Base-by-base conservation (phyloP, 1,140 invertebrate genomes). In the Nebria ingens region DNA sequence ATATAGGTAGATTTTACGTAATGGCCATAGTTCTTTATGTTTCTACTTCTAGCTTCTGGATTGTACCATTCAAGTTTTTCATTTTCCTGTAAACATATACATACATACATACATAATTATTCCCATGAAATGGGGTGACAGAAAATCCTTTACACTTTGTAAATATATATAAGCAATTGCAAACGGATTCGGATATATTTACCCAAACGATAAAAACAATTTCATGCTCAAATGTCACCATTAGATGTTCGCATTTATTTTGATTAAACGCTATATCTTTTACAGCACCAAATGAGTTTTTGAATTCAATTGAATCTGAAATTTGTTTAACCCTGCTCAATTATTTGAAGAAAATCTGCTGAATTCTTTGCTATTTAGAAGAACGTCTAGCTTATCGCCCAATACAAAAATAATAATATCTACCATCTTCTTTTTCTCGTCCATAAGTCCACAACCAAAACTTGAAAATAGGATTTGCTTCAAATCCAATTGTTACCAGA, bases 361-460 rank as follows among this genome's bases (percentile, higher is more conserved):
- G 25, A n/a, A 34, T 9, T 34, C 25, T 9, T 34, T 34, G n/a
- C 6, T 34, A n/a, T n/a, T 9, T 34, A 34, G 6, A 34, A n/a
- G n/a, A n/a, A n/a, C n/a, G 52, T 38, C 17, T 19, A 22, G 21
- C 49, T 38, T 21, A 19, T 19, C 49, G 22, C 2, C 12, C 12
- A 55, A 1, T 21, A n/a, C n/a, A n/a, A n/a, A 50, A 51, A 12
- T 9, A 9, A 22, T 6, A 50, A 58, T 22, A 56, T n/a, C n/a
- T 67, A 79, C 79, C 78, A 63, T 79, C 68, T 2, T 78, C 72
- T 54, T 66, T 56, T 22, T 78, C 67, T 21, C 59, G 61, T 15
- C 75, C 76, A 17, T 63, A 68, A 2, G 75, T 76, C 79, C 79
- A 81, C 11, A 77, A 64, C 78, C 80, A 81, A 63, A 79, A 73